These are phyloP conservation scores for Aurelia coerulea DNA, from an alignment of 30 jellyfish, hydroid and myxozoan genomes.

Conservation along the genomic window DNA sequence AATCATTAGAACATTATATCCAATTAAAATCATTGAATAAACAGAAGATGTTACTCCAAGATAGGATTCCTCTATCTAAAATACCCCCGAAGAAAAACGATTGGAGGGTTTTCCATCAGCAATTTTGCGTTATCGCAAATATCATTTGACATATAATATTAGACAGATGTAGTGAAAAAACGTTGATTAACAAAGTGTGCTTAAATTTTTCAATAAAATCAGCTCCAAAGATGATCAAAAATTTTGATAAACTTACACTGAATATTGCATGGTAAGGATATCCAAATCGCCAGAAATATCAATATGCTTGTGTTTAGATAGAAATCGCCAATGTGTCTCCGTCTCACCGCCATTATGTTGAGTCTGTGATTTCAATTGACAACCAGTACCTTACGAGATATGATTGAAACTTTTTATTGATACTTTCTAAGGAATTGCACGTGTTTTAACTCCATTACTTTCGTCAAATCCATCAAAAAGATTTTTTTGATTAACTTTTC, in stretches of 20 bases:
- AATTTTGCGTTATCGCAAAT: too few relatives aligned
- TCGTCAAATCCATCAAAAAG: background rate
- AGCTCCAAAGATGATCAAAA: too few relatives aligned
- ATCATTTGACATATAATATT: background rate
- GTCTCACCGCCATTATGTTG: background rate
- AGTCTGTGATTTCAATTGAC: background rate
- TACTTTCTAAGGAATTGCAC: too few relatives aligned
- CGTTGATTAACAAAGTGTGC: too few relatives aligned
- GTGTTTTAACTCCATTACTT: background rate
- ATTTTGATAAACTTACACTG: background rate
- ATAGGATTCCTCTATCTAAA: background rate
- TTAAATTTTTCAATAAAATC: too few relatives aligned
- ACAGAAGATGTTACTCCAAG: background rate
- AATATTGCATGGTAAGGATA: background rate
- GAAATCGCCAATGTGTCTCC: background rate
- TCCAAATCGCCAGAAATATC: background rate
- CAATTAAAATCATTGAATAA: background rate
- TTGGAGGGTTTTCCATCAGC: too few relatives aligned
- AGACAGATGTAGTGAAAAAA: background rate
- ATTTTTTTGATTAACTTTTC: too few relatives aligned
- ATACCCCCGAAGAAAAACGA: too few relatives aligned
- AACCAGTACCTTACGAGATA: constrained; percentile 11
- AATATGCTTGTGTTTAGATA: background rate
- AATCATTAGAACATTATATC: background rate
- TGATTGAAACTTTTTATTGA: too few relatives aligned